Conservation (phyloP, 2,888 invertebrate species). For the Euphydryas editha region DNA sequence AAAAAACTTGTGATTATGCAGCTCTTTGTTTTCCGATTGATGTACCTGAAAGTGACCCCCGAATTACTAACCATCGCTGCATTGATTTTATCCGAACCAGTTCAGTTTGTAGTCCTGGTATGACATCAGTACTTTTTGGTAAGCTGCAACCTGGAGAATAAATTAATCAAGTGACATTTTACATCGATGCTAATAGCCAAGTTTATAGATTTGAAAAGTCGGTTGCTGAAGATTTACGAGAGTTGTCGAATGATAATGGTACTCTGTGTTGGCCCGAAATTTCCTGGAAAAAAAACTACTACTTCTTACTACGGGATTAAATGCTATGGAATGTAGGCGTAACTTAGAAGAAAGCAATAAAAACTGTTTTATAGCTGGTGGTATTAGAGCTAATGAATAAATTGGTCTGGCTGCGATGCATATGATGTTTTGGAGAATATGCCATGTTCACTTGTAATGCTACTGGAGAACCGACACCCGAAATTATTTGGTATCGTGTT, state of each 20-base stretch:
- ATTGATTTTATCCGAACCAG: slow-evolving; percentile 98
- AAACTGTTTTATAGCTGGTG: too few species aligned
- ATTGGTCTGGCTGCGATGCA: too few species aligned
- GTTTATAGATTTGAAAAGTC: slow-evolving; percentile 96
- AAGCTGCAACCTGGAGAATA: slow-evolving; percentile 96
- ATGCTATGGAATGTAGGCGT: slow-evolving; percentile 98
- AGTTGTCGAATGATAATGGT: slow-evolving; percentile 90
- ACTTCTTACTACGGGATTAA: slow-evolving; percentile 94
- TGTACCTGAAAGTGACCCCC: too few species aligned
- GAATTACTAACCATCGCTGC: slow-evolving; percentile 92
- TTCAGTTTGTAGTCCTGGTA: slow-evolving; percentile 98
- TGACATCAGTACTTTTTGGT: slow-evolving; percentile 96
- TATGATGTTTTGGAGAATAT: too few species aligned
- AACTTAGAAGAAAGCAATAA: too few species aligned
- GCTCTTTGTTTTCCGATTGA: slow-evolving; percentile 99
- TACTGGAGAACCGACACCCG: too few species aligned
- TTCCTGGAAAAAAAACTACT: slow-evolving; percentile 92
- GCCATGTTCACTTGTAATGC: too few species aligned
- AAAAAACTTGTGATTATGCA: slow-evolving; percentile 95
- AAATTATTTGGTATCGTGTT: too few species aligned
- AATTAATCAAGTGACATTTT: slow-evolving; percentile 97
- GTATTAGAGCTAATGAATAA: too few species aligned
- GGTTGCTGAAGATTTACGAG: slow-evolving; percentile 91
- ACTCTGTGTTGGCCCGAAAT: slow-evolving; percentile 89
- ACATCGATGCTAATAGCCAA: slow-evolving; percentile 97